Evolutionary conservation across 2,113 vertebrate genomes (phyloP), one percentile per base, ranked within the genome.

Genomic region (Corvus hawaiiensis): DNA sequence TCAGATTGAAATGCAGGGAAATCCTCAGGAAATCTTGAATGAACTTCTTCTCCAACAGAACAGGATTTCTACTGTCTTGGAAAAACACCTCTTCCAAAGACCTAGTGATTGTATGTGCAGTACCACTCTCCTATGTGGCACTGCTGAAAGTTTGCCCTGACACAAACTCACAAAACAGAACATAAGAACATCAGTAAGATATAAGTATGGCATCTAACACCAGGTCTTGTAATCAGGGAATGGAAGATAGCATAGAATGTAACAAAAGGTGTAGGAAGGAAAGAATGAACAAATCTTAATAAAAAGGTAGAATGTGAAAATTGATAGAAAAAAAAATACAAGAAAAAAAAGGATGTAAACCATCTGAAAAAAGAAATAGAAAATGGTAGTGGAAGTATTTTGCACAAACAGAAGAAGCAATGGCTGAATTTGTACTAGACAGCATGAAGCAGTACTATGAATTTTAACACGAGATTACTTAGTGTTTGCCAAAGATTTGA

Each of bases 51-150:
- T 63, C 59, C n/a, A 61, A 33, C 12, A 80, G 33, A 79, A 44
- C 8, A 49, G 44, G 22, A 63, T 55, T 64, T 90, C 32, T 52
- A 5, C 9, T 17, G n/a, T 24, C 39, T 58, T 44, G 32, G 26
- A 49, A 73, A 89, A 84, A 59, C 22, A 72, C 3, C 27, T 79
- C 48, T 90, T 54, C 67, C 62, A 82, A 85, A 88, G 74, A 66
- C 7, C 14, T 58, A 27, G 33, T 13, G 10, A 41, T 39, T 48
- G 0, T 15, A 59, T 8, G 9, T 49, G 48, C 2, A 2, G 35
- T 44, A 49, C 30, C 30, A 30, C 30, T 78, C 32, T 23, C 19
- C 2, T 16, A 27, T 9, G 11, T 68, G 28, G 26, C 49, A 59
- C 39, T 9, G 19, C 32, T n/a, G 13, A 4, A 68, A 68, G n/a